Base-by-base conservation (phyloP, 2,888 invertebrate species). In the Caenorhabditis drosophilae region DNA sequence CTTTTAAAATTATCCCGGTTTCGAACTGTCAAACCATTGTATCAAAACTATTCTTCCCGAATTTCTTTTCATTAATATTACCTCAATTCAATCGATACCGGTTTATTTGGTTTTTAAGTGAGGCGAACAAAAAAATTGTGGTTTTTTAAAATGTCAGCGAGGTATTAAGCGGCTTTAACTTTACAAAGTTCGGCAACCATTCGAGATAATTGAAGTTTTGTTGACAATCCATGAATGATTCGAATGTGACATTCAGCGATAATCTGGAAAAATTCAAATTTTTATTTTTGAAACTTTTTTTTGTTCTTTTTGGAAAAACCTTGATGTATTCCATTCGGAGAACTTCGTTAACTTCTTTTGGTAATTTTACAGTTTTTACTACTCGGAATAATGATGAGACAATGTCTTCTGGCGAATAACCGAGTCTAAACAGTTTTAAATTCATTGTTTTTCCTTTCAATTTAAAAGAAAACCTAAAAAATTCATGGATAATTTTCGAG, bases 391-490 rank as follows among this genome's bases (percentile, higher is more conserved):
- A 89, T 85, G 93, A 97, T 69, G 90, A 89, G 77, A 98, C 91
- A 42, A 98, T 92, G 87, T 98, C 98, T 85, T 98, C 95, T 0
- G 94, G 89, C 0, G 96, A 93, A 85, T 97, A 98, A 0, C 98
- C 98, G 72, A 95, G 87, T 80, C 66, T 51, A 90, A n/a, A n/a
- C n/a, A n/a, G n/a, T n/a, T n/a, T n/a, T n/a, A n/a, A n/a, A n/a
- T n/a, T n/a, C n/a, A n/a, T n/a, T n/a, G n/a, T n/a, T n/a, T n/a
- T n/a, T n/a, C n/a, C n/a, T n/a, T n/a, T n/a, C n/a, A n/a, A n/a
- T n/a, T n/a, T n/a, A n/a, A n/a, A n/a, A n/a, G n/a, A n/a, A n/a
- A n/a, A n/a, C n/a, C n/a, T n/a, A n/a, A 93, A 93, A 54, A 98
- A 87, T 84, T 93, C 91, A 2, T 90, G 89, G 83, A 97, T 88